Conservation (phyloP, 2,888 invertebrate species). For the Papilio elwesi region DNA sequence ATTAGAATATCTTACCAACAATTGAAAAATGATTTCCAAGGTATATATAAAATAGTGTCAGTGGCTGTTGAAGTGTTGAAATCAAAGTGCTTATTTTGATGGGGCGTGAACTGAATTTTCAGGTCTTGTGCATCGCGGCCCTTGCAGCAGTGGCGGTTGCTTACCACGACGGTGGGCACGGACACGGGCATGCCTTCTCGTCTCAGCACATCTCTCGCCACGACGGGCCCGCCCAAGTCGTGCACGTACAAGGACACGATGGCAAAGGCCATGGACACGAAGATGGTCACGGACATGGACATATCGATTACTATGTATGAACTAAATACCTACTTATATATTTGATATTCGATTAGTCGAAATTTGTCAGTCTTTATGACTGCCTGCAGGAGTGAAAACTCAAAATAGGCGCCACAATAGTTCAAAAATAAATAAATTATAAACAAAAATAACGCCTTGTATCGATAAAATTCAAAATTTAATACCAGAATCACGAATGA, state of each 20-base stretch:
- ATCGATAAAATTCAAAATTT: too few relatives aligned
- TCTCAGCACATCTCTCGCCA: slow-evolving; percentile 69
- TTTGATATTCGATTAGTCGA: too few relatives aligned
- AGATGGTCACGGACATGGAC: slow-evolving; percentile 50
- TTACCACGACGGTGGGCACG: slow-evolving; percentile 57
- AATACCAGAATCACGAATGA: too few relatives aligned
- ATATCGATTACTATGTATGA: slow-evolving; percentile 52
- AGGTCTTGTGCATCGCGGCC: slow-evolving; percentile 55
- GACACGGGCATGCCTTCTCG: slow-evolving; percentile 57
- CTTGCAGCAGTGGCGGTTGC: slow-evolving; percentile 53
- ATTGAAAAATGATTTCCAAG: slow-evolving; percentile 71
- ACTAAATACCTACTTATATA: neutral
- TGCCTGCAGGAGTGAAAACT: too few relatives aligned
- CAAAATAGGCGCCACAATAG: too few relatives aligned
- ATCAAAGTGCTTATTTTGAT: slow-evolving; percentile 17
- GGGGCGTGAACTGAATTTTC: slow-evolving; percentile 21
- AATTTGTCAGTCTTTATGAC: too few relatives aligned
- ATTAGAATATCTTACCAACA: slow-evolving; percentile 50
- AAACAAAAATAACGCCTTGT: too few relatives aligned
- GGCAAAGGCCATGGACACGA: slow-evolving; percentile 52
- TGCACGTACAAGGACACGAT: slow-evolving; percentile 56
- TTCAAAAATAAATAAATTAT: too few relatives aligned
- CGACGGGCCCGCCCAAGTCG: slow-evolving; percentile 63
- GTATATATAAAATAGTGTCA: slow-evolving; percentile 51
- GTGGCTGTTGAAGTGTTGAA: slow-evolving; percentile 47